These are phyloP conservation scores for Napeogenes inachia DNA, from an alignment of 2,888 invertebrate species.

Conservation along the genomic window DNA sequence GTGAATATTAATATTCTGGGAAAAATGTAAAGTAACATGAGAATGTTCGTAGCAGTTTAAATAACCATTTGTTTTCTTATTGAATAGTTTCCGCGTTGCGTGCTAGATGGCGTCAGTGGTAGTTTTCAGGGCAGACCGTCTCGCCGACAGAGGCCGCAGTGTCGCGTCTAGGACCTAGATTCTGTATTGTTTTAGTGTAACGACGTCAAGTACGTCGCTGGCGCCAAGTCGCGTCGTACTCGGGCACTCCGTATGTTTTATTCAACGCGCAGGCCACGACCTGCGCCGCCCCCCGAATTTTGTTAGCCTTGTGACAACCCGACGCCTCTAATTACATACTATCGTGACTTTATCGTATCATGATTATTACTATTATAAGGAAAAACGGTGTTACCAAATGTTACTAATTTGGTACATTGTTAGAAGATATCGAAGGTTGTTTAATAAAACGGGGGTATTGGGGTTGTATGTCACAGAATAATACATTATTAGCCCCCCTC, in stretches of 20 bases:
- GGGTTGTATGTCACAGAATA: conserved; percentile 61
- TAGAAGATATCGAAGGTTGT: no score
- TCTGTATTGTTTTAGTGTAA: conserved; percentile 50
- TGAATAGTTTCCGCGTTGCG: neutral
- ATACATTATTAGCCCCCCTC: conserved; percentile 54
- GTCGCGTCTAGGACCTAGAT: conserved; percentile 49
- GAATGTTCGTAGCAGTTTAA: neutral
- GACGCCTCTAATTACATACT: conserved; percentile 66
- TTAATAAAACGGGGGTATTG: no score
- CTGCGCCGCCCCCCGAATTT: conserved; percentile 62
- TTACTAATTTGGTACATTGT: no score
- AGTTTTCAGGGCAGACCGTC: no score
- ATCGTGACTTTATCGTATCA: conserved; percentile 62
- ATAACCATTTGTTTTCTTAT: neutral
- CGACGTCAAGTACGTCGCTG: conserved; percentile 36
- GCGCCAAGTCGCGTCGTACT: conserved; percentile 46
- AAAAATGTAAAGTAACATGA: conserved; percentile 9
- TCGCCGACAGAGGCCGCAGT: neutral
- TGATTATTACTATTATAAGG: conserved; percentile 53
- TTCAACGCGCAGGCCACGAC: conserved; percentile 65
- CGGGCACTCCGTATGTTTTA: conserved; percentile 56
- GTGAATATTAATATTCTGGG: conserved; percentile 11
- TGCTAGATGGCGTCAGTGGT: no score
- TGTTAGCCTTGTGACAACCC: conserved; percentile 51
- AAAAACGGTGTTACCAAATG: conserved; percentile 31